Conservation (phyloP, 2,888 invertebrate species). For the Drosophila bunnanda region DNA sequence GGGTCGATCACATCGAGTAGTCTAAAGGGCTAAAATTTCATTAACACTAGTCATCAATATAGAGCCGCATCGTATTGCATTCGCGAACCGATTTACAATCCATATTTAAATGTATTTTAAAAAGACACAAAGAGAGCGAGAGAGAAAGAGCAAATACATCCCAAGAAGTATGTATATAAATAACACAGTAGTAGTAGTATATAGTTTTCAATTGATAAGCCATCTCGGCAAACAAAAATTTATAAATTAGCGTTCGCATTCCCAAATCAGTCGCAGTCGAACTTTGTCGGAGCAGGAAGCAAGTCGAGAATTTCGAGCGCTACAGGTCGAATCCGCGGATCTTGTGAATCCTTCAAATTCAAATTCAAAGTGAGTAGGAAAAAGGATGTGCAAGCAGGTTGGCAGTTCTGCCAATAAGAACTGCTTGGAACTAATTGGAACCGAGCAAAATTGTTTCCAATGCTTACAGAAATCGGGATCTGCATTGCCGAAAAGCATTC, state of each 20-base stretch:
- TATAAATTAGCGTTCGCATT: conserved; percentile 70
- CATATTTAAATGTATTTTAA: conserved; percentile 14
- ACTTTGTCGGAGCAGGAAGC: conserved; percentile 26
- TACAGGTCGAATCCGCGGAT: neutral
- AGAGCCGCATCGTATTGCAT: neutral
- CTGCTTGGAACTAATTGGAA: too few relatives aligned
- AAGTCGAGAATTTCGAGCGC: conserved; percentile 28
- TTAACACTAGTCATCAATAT: conserved; percentile 14
- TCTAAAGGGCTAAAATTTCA: conserved; percentile 21
- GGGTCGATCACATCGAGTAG: conserved; percentile 17
- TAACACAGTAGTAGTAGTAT: conserved; percentile 11
- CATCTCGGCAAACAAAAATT: conserved; percentile 47
- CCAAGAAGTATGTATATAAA: conserved; percentile 21
- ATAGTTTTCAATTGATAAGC: conserved; percentile 42
- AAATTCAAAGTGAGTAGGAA: conserved; percentile 6
- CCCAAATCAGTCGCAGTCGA: conserved; percentile 45
- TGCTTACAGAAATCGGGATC: too few relatives aligned
- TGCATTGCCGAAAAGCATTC: too few relatives aligned
- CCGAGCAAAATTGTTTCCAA: too few relatives aligned
- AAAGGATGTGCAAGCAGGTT: conserved; percentile 28
- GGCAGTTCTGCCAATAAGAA: conserved; percentile 60
- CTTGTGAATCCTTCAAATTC: conserved; percentile 1
- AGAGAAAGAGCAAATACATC: conserved; percentile 11
- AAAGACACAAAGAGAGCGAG: neutral
- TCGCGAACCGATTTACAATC: neutral